Evolutionary conservation across 2,888 invertebrate species (phyloP).

Genomic region (Amphipyra berbera): DNA sequence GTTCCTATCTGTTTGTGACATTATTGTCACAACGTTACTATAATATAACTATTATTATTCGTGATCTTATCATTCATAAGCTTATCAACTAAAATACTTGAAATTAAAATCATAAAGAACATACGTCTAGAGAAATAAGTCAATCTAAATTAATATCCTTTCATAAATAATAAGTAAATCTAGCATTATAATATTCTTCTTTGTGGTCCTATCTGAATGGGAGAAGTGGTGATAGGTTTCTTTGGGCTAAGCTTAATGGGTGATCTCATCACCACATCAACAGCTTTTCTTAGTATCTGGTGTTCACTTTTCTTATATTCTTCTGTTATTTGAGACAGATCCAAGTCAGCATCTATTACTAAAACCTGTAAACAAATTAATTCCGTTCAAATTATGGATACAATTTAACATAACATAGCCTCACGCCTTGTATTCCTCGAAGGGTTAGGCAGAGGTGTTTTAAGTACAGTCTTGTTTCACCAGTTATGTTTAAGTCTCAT

Average conservation of each 20-base stretch:
- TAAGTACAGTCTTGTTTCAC: no score
- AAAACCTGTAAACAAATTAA: constrained; percentile 86
- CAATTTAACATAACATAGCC: no score
- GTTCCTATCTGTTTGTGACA: neutral
- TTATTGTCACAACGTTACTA: constrained; percentile 6
- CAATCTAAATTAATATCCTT: constrained; percentile 17
- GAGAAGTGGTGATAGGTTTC: constrained; percentile 80
- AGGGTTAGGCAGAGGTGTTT: no score
- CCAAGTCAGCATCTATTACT: constrained; percentile 92
- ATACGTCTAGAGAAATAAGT: constrained; percentile 19
- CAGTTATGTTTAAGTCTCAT: no score
- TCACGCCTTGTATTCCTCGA: no score
- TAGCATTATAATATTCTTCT: constrained; percentile 77
- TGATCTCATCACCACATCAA: constrained; percentile 86
- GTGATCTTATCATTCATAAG: constrained; percentile 37
- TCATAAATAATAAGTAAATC: constrained; percentile 31
- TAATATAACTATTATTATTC: constrained; percentile 25
- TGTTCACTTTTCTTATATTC: constrained; percentile 92
- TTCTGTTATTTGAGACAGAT: constrained; percentile 91
- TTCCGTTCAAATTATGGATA: no score
- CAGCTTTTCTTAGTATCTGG: constrained; percentile 83
- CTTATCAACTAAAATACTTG: constrained; percentile 48
- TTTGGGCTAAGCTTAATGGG: constrained; percentile 85
- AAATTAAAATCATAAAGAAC: constrained; percentile 21
- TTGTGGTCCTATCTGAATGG: constrained; percentile 81